Evolutionary conservation across 2,888 invertebrate genomes (phyloP), one percentile per base, ranked within the genome.

Genomic region (Sinelater perroti): DNA sequence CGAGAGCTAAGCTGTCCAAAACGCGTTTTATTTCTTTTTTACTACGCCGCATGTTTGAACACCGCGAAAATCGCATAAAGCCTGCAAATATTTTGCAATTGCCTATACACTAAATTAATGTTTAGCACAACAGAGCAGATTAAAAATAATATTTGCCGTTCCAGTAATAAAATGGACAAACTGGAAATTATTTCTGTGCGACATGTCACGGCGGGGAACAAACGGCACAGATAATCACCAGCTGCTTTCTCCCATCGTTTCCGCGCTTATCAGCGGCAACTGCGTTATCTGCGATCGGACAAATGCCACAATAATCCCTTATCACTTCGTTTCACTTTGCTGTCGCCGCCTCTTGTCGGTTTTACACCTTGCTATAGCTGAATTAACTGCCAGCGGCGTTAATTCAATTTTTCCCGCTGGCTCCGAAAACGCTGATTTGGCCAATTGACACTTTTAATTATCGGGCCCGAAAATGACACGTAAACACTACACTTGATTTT

Each of bases 181-280:
- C 13, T 6, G 11, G 24, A 14, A 40, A 40, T 40, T 40, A 40
- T 40, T 10, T 28, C 3, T 14, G 21, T 14, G 40, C 24, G 40
- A 24, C 24, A 24, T 24, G 24, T 21, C 40, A 40, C 24, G 31
- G 45, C 21, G 52, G 47, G 47, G 44, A 35, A 42, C 24, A 26
- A 31, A 11, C 17, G 40, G n/a, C n/a, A 44, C 40, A 61, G 67
- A 68, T 68, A n/a, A n/a, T n/a, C 66, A 67, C 64, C 69, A 69
- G 66, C 67, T 69, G 69, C 61, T 56, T 49, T 62, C 60, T 64
- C 66, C 64, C 65, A 66, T 60, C 61, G 61, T 60, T 61, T 64
- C 61, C 42, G 42, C 42, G 35, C 55, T 54, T 59, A 62, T 60
- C 60, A 60, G 56, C 42, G 49, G 49, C 47, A 40, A 45, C 44